Evolutionary conservation across 2,797 vertebrate genomes (phyloP).

Genomic region (Euphonia xanthogaster): DNA sequence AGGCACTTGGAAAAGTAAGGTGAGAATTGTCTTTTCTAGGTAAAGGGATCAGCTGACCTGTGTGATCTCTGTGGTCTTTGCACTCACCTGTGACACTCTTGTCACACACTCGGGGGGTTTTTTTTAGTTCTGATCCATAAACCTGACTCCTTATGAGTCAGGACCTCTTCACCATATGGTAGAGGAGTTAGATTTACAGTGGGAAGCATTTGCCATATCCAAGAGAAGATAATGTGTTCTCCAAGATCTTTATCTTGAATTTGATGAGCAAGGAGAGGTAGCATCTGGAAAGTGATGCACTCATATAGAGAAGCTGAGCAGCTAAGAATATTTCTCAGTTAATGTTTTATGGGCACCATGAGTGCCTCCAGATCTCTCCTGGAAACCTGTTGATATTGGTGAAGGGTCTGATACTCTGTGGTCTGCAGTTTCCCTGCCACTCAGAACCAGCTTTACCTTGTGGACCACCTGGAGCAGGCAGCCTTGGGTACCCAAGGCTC

Average conservation of each 20-base stretch:
- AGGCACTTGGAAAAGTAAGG: not conserved
- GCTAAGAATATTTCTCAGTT: not conserved
- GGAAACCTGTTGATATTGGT: not conserved
- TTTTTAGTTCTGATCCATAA: not conserved
- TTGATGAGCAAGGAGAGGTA: not conserved
- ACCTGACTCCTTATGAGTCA: not conserved
- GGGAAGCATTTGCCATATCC: not conserved
- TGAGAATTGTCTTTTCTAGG: not conserved
- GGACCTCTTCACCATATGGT: not conserved
- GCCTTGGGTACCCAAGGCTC: not conserved
- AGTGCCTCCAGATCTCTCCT: not conserved
- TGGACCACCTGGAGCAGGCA: not conserved
- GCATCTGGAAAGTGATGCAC: not conserved
- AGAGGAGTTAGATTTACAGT: not conserved
- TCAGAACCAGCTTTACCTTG: not conserved
- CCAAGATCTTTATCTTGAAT: not conserved
- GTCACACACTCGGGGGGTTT: accelerated
- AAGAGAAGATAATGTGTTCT: not conserved
- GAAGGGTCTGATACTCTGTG: not conserved
- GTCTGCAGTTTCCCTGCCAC: not conserved
- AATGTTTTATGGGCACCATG: not conserved
- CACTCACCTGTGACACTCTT: not conserved
- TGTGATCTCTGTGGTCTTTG: not conserved
- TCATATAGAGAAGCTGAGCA: not conserved
- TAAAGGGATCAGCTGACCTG: not conserved